Base-by-base conservation (phyloP, 1,140 invertebrate species). In the Neodiprion pinetum region DNA sequence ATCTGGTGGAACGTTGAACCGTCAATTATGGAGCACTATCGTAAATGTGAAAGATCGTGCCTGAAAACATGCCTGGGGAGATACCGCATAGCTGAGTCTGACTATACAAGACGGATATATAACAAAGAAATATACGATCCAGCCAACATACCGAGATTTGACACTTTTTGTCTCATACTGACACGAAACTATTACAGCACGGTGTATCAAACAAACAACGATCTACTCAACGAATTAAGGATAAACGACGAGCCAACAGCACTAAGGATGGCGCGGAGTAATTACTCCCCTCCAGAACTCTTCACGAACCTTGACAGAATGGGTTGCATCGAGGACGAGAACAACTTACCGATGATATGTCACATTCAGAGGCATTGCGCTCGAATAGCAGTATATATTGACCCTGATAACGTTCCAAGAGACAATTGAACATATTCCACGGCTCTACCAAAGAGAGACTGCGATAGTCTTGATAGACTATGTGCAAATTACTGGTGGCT, bases 401-500 rank as follows among this genome's bases (percentile, higher is more conserved):
- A 61, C 53, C 10, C n/a, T 1, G 53, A 61, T n/a, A 61, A 61
- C n/a, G 53, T 61, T 61, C 65, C 50, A 9, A 67, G 73, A 21
- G 17, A 21, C 17, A 21, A 21, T 21, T 21, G 17, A 1, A 21
- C 1, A 21, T 21, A 21, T 21, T 21, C 17, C 17, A 21, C 17
- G 17, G 17, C 17, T 21, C 17, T 21, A 21, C 17, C 17, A 21
- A 21, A 21, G 17, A 21, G 17, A 21, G 17, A 21, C 10, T 48
- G 9, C 7, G 61, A 53, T 7, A 72, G 47, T 21, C 70, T 53
- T 48, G 70, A 72, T 9, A 65, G 53, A 21, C 14, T 61, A 72
- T 7, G 14, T 12, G 53, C 40, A 66, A 66, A 72, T 11, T 72
- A 66, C 21, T 72, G 53, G 53, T 72, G 72, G 72, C 72, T 72